Evolutionary conservation across 2,797 vertebrate genomes (phyloP), one percentile per base, ranked within the genome.

Genomic region (Eurystomus glaucurus): DNA sequence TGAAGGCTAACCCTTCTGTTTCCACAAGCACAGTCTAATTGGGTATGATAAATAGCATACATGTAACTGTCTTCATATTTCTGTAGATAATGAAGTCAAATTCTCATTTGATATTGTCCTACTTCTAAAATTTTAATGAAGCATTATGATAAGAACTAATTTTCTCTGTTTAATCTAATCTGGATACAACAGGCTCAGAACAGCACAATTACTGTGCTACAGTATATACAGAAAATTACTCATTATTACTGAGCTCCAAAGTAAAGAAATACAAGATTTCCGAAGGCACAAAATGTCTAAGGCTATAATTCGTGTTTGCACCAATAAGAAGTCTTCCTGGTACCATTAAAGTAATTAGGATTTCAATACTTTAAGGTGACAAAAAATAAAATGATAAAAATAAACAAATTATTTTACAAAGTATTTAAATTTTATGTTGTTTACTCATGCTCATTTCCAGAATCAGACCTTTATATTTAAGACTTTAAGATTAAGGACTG

Each of bases 61-160:
- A 84, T 66, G 46, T 91, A 86, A 79, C 68, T 85, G 43, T 43
- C 48, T 90, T 90, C 70, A 72, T 85, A 90, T 87, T 95, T 96
- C 84, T 91, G 80, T 55, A 35, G 76, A 90, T 92, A 95, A 94
- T 93, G 69, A 97, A 94, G 77, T 89, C 45, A 89, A 90, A 92
- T 87, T 94, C 60, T 92, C 75, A 83, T 93, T 94, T 95, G 60
- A 80, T 95, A 89, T 87, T 92, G 55, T 85, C 74, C 62, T 93
- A 91, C 88, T 91, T 89, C 80, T 96, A 86, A 96, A 94, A 97
- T 87, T 93, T 91, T 95, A 96, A 94, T 95, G 93, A 95, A 92
- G 50, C 77, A 85, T 95, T 96, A 95, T 88, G 80, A 95, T 95
- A 92, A 93, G 88, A 96, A 85, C 80, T 83, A 72, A 96, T 96